phyloP scores from a whole-genome alignment of 1,140 invertebrate genomes.

The Anoplolepis gracilipes region DNA sequence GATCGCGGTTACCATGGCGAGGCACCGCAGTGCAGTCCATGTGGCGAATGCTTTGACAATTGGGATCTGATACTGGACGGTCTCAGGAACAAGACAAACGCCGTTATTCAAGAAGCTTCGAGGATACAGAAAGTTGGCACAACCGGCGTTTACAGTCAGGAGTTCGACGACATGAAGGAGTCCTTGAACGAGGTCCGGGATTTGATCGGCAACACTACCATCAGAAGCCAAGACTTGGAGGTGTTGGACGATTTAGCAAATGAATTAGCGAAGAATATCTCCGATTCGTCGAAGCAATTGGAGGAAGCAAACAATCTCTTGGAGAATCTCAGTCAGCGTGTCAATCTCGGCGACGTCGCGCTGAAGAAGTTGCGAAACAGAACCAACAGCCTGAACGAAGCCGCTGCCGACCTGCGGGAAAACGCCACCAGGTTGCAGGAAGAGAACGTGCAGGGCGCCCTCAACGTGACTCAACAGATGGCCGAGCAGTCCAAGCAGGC shows the following conservation, averaged over 20 bases:
- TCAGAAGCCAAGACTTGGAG: conserved; percentile 91
- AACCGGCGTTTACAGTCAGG: conserved; percentile 96
- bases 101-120: conserved; percentile 93
- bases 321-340: conserved; percentile 91
- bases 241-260: conserved; percentile 87
- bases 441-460: conserved; percentile 97
- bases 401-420: conserved; percentile 91
- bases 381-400: conserved; percentile 90
- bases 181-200: conserved; percentile 92
- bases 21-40: conserved; percentile 96
- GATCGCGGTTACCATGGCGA: conserved; percentile 96
- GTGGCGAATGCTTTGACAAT: conserved; percentile 99
- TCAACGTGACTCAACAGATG: conserved; percentile 95
- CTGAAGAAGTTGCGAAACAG: conserved; percentile 91
- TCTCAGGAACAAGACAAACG: conserved; percentile 90
- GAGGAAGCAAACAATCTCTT: conserved; percentile 88
- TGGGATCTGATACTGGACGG: conserved; percentile 97
- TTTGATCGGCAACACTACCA: conserved; percentile 91
- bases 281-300: conserved; percentile 86
- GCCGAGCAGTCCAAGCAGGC: conserved; percentile 89
- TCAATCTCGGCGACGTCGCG: conserved; percentile 92
- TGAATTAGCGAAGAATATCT: conserved; percentile 86
- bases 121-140: conserved; percentile 97
- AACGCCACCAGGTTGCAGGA: conserved; percentile 97
- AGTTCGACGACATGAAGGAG: conserved; percentile 96